Evolutionary conservation across 2,888 invertebrate genomes (phyloP).

Genomic region (Drosophila pseudotalamancana): DNA sequence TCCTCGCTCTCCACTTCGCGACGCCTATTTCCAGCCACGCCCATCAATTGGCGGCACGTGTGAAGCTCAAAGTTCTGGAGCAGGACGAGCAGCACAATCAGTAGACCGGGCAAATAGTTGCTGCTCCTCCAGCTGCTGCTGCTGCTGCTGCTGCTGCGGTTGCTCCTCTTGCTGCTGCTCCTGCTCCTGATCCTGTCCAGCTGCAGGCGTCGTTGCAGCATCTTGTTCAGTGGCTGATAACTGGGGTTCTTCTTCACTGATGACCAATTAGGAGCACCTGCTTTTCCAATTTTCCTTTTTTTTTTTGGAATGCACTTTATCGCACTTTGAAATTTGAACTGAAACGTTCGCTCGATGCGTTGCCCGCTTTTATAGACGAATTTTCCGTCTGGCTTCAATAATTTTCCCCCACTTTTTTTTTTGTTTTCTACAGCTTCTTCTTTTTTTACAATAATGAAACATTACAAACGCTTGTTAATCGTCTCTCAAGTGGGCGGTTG

Average conservation of each 20-base stretch:
- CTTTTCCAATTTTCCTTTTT: background rate
- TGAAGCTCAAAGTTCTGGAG: slow-evolving; percentile 70
- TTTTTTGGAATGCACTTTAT: slow-evolving; percentile 33
- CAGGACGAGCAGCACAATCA: slow-evolving; percentile 68
- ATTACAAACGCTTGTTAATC: slow-evolving; percentile 80
- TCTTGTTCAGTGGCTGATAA: slow-evolving; percentile 6
- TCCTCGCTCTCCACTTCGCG: background rate
- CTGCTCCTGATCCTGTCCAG: too few relatives aligned
- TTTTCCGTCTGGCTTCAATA: slow-evolving; percentile 9
- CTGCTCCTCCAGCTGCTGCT: background rate
- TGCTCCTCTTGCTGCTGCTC: too few relatives aligned
- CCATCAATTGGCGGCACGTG: slow-evolving; percentile 68
- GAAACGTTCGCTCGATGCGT: slow-evolving; percentile 60
- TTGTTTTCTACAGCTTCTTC: slow-evolving; percentile 3
- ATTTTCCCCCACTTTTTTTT: slow-evolving; percentile 18
- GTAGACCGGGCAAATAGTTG: slow-evolving; percentile 61
- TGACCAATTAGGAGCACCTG: slow-evolving; percentile 34
- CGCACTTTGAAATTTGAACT: slow-evolving; percentile 71
- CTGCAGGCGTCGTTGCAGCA: slow-evolving; percentile 33
- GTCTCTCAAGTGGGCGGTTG: slow-evolving; percentile 40
- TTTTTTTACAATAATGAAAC: slow-evolving; percentile 75
- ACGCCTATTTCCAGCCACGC: background rate
- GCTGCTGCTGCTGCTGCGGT: slow-evolving; percentile 9
- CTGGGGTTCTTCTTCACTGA: too few relatives aligned
- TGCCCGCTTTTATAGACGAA: slow-evolving; percentile 68